phyloP scores from a whole-genome alignment of 2,888 invertebrate species.

The Plemyria rubiginata region DNA sequence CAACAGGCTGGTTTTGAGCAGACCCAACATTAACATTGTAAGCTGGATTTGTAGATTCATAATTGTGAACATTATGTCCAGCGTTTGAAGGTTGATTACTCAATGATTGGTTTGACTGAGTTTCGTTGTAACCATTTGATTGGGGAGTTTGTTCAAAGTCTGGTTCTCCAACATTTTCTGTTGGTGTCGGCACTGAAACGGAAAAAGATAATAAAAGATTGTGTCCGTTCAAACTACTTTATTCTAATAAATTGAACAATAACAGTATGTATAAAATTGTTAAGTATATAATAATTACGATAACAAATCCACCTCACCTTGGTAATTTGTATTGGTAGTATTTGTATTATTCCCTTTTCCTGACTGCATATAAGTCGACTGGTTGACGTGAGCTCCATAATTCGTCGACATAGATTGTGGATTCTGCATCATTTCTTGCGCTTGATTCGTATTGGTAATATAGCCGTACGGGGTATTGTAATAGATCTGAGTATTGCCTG shows the following conservation, averaged over 20 bases:
- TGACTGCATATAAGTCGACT: conserved; percentile 74
- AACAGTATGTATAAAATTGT: conserved; percentile 35
- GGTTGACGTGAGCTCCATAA: conserved; percentile 66
- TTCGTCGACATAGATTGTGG: conserved; percentile 58
- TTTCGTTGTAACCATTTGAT: conserved; percentile 19
- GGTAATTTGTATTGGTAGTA: conserved; percentile 65
- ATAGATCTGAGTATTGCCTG: conserved; percentile 60
- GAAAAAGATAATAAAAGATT: conserved; percentile 48
- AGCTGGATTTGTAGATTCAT: conserved; percentile 9
- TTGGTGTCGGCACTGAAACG: conserved; percentile 73
- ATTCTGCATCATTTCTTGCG: conserved; percentile 55
- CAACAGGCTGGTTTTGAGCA: conserved; percentile 11
- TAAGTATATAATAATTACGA: conserved; percentile 21
- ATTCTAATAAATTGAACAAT: conserved; percentile 35
- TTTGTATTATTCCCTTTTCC: conserved; percentile 61
- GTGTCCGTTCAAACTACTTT: conserved; percentile 35
- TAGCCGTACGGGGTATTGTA: conserved; percentile 82
- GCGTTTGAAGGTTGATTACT: conserved; percentile 25
- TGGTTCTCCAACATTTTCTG: conserved; percentile 57
- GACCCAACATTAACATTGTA: conserved; percentile 11
- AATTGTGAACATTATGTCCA: conserved; percentile 27
- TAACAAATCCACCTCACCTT: conserved; percentile 69
- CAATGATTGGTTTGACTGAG: conserved; percentile 16
- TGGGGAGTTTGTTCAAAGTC: conserved; percentile 47
- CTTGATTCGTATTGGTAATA: conserved; percentile 62